Evolutionary conservation across 2,113 vertebrate species (phyloP), one percentile per base, ranked within the genome.

Genomic region (Amblyornis subalaris): DNA sequence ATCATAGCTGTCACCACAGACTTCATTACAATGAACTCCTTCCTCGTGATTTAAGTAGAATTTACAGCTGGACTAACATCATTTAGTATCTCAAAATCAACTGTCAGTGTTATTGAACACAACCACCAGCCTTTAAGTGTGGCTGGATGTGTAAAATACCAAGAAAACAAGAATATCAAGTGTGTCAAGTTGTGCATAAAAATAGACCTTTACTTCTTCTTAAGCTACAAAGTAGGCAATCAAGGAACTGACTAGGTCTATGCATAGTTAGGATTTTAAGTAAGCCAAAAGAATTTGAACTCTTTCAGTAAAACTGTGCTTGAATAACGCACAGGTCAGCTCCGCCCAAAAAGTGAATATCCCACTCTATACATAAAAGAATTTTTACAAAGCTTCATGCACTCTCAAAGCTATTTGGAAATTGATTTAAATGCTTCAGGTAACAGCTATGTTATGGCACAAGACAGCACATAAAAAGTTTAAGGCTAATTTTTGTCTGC

Each of bases 401-500:
- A 40, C 5, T 54, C 73, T 89, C 87, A 85, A 84, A 89, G 31
- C n/a, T 76, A 42, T 57, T 76, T 82, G 71, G 45, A 93, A 97
- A 90, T 67, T 0, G 0, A 70, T 89, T 91, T 76, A 76, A 91
- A 82, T 82, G 62, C 24, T 89, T 89, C 5, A 92, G 11, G 57
- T 73, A 86, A 91, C 57, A 91, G 51, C 64, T 85, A 87, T 84
- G 55, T 38, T 62, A 81, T 88, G 77, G 91, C 78, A 95, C 72
- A 84, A 91, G 60, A 91, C 47, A 90, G 60, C 78, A 85, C 64
- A 71, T 74, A n/a, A 61, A 77, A 95, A 85, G 51, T 60, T 94
- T 97, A 97, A 97, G 96, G 94, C 95, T 88, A 44, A 40, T 85
- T 94, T 95, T 89, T 87, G 54, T 88, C 57, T 47, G 70, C 81